Base-by-base conservation (phyloP, 1,140 invertebrate genomes). In the Heterodera carotae region DNA sequence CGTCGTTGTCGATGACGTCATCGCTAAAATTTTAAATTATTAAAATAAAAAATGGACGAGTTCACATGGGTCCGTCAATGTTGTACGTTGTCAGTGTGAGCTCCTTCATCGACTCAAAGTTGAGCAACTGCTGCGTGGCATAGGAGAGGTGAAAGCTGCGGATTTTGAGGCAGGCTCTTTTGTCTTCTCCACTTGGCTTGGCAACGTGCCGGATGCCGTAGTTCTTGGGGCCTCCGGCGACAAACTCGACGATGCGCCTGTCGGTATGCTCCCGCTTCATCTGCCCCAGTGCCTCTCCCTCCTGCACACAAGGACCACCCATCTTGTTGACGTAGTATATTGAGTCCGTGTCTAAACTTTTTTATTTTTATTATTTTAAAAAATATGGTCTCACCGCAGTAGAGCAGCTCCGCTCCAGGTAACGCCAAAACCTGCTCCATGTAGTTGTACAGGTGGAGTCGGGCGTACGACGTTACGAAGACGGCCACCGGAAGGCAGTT, bases 401-500 rank as follows among this genome's bases (percentile, higher is more conserved):
- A 27, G 27, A 27, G 8, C 36, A 39, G 36, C 36, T 39, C 36
- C 4, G 36, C 36, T 39, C 36, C 36, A 10, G 4, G 4, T 6
- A 70, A 15, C 27, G 36, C 48, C 34, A 27, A 27, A 10, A 74
- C 72, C 34, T 74, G 72, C n/a, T 74, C 33, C 12, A 74, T 74
- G 69, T 69, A 74, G 25, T 34, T 4, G 39, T 74, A 74, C 7
- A 74, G 39, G 29, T 74, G 73, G 5, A 75, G 29, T 1, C 73
- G 73, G 12, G 73, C 72, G 27, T 74, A 73, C 29, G 72, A 74
- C 10, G 72, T 74, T 1, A 74, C 72, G 39, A 74, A 74, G 2
- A 10, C 3, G 6, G 72, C 72, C 1, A 74, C 43, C 12, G 72
- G 72, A 25, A 74, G 31, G 29, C 27, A 69, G n/a, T 74, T 74